Conservation (phyloP, 2,888 invertebrate species). For the Eueremaeus valkanovi region DNA sequence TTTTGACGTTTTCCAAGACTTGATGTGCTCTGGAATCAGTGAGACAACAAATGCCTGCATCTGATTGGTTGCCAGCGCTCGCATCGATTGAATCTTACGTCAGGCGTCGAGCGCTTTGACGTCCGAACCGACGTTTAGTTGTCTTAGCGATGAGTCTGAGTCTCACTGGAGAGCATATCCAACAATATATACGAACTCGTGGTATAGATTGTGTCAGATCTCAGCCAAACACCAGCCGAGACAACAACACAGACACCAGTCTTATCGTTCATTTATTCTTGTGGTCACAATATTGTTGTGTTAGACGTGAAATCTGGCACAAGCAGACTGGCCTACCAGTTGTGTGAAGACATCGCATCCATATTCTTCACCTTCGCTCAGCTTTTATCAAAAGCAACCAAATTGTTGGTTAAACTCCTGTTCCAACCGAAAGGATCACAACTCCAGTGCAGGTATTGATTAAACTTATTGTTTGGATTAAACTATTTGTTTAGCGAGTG, state of each 20-base stretch:
- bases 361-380: neutral
- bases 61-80: neutral
- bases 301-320: slow-evolving; percentile 5
- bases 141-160: slow-evolving; percentile 23
- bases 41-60: neutral
- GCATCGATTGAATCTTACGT: slow-evolving; percentile 19
- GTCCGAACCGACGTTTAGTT: slow-evolving; percentile 28
- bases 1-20: slow-evolving; percentile 24
- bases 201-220: slow-evolving; percentile 11
- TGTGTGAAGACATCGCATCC: neutral
- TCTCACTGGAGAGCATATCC: slow-evolving; percentile 29
- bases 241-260: neutral
- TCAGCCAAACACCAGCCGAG: neutral
- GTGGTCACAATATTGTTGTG: slow-evolving; percentile 1
- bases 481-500: no score
- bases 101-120: neutral
- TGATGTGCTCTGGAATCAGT: neutral
- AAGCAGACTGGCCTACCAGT: neutral
- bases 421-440: neutral
- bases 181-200: slow-evolving; percentile 31
- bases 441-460: slow-evolving; percentile 7
- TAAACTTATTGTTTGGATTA: neutral
- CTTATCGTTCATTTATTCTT: neutral
- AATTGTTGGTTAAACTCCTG: neutral
- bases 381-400: neutral